These are phyloP conservation scores for Phyllostomus discolor DNA, from an alignment of 2,113 vertebrate genomes.

Conservation along the genomic window DNA sequence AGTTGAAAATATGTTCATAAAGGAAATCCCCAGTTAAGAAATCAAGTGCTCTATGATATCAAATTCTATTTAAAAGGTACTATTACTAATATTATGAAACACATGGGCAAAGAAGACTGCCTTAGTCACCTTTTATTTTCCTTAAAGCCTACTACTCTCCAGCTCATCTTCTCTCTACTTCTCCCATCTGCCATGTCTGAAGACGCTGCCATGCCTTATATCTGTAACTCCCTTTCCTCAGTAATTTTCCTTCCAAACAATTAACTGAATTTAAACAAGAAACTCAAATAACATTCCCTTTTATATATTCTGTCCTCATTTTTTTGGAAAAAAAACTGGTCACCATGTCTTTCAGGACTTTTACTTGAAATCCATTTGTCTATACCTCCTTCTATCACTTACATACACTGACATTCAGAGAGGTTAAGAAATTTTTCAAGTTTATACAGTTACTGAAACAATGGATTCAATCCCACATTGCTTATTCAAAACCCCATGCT, in stretches of 20 bases:
- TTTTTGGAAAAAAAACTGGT: not conserved
- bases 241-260: not conserved
- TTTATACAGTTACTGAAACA: not conserved
- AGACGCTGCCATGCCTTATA: fast-evolving
- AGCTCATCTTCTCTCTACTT: not conserved
- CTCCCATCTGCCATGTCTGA: not conserved
- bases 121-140: not conserved
- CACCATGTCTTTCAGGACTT: not conserved
- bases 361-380: not conserved
- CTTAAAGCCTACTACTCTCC: not conserved
- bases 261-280: not conserved
- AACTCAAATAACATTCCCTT: not conserved
- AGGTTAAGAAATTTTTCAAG: not conserved
- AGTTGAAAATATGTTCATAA: not conserved
- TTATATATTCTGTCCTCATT: not conserved
- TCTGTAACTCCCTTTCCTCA: not conserved
- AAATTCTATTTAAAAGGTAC: not conserved
- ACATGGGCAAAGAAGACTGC: not conserved
- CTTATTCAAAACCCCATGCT: not conserved
- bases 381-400: too few relatives aligned
- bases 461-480: not conserved
- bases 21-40: constrained; percentile 37
- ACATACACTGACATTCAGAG: not conserved
- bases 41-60: not conserved
- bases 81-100: not conserved